phyloP scores from a whole-genome alignment of 2,797 vertebrate genomes.

The Chrysocyon brachyurus region DNA sequence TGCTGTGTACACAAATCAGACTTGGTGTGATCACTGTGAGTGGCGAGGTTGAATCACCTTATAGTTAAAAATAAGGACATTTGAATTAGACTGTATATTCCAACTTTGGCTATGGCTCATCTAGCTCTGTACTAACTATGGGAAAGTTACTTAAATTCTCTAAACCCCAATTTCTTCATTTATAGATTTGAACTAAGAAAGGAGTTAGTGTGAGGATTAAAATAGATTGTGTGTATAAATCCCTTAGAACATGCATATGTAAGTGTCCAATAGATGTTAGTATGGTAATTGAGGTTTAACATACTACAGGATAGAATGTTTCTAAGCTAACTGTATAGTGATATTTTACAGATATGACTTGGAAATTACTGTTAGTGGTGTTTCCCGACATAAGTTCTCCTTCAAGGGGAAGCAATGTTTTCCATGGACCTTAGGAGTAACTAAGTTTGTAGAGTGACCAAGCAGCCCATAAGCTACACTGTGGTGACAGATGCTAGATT shows the following conservation, averaged over 20 bases:
- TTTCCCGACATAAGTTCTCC: not conserved
- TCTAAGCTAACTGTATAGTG: not conserved
- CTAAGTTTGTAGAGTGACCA: not conserved
- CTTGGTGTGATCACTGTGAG: not conserved
- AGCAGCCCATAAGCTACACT: not conserved
- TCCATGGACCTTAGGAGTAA: not conserved
- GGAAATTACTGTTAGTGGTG: not conserved
- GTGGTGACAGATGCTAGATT: not conserved
- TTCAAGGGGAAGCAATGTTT: not conserved
- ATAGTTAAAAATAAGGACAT: not conserved
- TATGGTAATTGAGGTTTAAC: slow-evolving; percentile 3
- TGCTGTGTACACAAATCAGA: not conserved
- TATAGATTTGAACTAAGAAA: not conserved
- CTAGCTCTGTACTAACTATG: not conserved
- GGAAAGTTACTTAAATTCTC: not conserved
- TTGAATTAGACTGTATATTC: not conserved
- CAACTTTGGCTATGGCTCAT: not conserved
- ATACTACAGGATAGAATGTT: not conserved
- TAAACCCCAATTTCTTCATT: not conserved
- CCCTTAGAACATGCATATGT: not conserved
- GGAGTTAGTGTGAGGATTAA: not conserved
- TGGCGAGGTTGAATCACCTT: not conserved
- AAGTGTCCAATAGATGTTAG: not conserved
- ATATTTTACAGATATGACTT: not conserved
- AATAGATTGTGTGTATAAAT: not conserved